Conservation (phyloP, 2,797 vertebrate species). For the Tadarida brasiliensis region DNA sequence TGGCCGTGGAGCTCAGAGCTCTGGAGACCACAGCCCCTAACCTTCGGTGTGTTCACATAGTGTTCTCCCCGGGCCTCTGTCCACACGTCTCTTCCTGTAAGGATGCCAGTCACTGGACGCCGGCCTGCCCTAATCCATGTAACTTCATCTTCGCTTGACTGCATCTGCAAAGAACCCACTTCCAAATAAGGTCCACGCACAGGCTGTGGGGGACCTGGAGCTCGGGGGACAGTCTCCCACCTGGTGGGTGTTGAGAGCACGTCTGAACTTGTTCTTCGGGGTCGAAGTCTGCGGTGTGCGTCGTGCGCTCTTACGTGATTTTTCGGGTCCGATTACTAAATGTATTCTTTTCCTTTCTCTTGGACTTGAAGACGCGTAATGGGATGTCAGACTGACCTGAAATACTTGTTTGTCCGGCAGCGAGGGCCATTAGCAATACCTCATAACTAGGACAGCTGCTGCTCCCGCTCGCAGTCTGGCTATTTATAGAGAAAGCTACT, state of each 20-base stretch:
- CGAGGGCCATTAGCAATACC: not conserved
- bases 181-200: not conserved
- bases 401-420: not conserved
- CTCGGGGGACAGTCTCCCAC: accelerated
- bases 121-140: no score
- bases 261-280: accelerated
- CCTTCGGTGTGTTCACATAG: no score
- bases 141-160: no score
- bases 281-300: accelerated
- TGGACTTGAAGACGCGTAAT: not conserved
- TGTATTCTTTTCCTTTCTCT: not conserved
- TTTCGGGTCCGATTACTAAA: not conserved
- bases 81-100: no score
- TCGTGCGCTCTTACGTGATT: not conserved
- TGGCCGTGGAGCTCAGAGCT: no score
- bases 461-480: not conserved
- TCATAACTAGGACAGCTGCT: constrained; percentile 12
- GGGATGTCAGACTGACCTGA: not conserved
- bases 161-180: no score
- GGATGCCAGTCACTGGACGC: no score
- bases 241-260: accelerated
- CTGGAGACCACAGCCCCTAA: no score
- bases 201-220: accelerated
- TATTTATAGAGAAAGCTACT: constrained; percentile 73
- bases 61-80: no score